Evolutionary conservation across 2,113 vertebrate genomes (phyloP).

Genomic region (Colaptes auratus): DNA sequence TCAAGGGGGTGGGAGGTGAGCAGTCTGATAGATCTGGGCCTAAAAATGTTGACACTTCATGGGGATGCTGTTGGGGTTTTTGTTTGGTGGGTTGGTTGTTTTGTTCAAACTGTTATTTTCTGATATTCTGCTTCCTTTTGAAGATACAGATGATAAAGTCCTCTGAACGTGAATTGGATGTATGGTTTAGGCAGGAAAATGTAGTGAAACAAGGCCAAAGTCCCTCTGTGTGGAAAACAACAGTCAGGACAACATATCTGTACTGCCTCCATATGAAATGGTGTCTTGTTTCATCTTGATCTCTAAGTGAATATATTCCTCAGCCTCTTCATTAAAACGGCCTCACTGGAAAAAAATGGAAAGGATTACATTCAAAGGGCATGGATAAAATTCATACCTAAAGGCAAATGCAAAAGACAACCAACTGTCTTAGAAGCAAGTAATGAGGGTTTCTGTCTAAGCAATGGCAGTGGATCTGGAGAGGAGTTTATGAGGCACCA

Average conservation of each 20-base stretch:
- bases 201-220: background rate
- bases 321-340: background rate
- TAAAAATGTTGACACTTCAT: background rate
- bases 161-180: background rate
- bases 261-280: background rate
- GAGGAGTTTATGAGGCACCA: background rate
- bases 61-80: background rate
- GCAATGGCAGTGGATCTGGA: background rate
- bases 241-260: background rate
- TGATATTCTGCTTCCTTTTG: background rate
- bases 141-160: background rate
- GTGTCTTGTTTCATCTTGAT: background rate
- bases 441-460: background rate
- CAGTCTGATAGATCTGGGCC: background rate
- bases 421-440: background rate
- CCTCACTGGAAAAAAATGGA: background rate
- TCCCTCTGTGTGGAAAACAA: background rate
- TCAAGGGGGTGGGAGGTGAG: background rate
- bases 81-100: background rate
- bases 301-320: background rate
- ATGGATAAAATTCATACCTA: background rate
- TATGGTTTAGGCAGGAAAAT: background rate
- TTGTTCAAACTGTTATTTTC: background rate
- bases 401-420: background rate
- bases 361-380: background rate